A percentile compares a stretch with the other conserved stretches of the same genome.
Evolutionary conservation across 2,797 vertebrate genomes (phyloP).

Genomic region (Cyprinodon diabolis): DNA sequence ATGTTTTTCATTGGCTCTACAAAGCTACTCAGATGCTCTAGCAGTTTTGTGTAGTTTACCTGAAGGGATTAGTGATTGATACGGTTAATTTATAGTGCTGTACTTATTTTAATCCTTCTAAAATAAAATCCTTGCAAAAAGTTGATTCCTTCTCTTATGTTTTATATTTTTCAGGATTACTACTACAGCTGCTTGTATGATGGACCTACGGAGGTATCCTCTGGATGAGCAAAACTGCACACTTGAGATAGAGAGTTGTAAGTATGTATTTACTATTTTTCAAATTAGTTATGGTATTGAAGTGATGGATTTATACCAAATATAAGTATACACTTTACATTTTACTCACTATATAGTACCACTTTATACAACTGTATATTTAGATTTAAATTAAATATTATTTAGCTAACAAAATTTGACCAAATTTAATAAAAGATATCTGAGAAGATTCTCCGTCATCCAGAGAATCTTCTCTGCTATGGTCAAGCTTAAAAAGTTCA

Average conservation of each 20-base stretch:
- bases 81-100: no score
- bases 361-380: no score
- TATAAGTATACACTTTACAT: neutral
- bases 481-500: no score
- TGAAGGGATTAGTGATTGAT: neutral
- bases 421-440: no score
- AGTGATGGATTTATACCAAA: neutral
- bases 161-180: slow-evolving; percentile 84
- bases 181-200: slow-evolving; percentile 97
- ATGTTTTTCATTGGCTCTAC: neutral
- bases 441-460: no score
- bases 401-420: neutral
- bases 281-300: neutral
- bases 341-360: no score
- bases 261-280: slow-evolving; percentile 46
- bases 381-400: neutral
- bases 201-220: slow-evolving; percentile 94
- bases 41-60: neutral
- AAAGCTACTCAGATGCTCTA: neutral
- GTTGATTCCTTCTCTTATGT: neutral
- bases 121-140: neutral
- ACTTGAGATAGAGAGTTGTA: slow-evolving; percentile 81
- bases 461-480: no score
- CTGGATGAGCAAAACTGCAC: slow-evolving; percentile 85
- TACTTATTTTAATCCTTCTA: neutral